Conservation (phyloP, 2,113 vertebrate genomes). For the Neopipo cinnamomea region DNA sequence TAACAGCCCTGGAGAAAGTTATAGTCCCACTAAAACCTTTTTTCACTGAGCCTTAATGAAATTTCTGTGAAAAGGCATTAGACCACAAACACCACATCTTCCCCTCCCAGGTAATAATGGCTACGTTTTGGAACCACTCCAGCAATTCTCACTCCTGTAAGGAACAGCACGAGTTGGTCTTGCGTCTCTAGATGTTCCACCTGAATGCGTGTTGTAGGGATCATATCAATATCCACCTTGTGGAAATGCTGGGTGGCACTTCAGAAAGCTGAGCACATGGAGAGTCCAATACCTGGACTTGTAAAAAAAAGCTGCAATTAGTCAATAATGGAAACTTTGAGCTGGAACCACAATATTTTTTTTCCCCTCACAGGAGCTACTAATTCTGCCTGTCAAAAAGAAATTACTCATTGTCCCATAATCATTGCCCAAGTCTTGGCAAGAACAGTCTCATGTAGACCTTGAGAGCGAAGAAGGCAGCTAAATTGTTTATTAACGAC, state of each 20-base stretch:
- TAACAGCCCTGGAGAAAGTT: not conserved
- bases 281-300: not conserved
- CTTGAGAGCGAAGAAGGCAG: not conserved
- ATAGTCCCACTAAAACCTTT: not conserved
- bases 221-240: not conserved
- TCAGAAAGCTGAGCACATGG: not conserved
- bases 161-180: not conserved
- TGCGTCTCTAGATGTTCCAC: not conserved
- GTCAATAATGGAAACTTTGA: not conserved
- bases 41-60: not conserved
- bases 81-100: not conserved
- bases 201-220: rapidly evolving
- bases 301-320: not conserved
- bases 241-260: not conserved
- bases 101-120: not conserved
- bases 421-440: not conserved
- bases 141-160: not conserved
- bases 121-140: not conserved
- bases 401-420: not conserved
- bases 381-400: not conserved
- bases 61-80: not conserved
- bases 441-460: not conserved
- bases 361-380: not conserved
- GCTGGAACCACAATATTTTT: not conserved
- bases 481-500: conserved; percentile 42